Percentiles rank a stretch among this genome's conserved stretches.
Evolutionary conservation across 2,113 vertebrate species (phyloP).

Genomic region (Vanacampus margaritifer): DNA sequence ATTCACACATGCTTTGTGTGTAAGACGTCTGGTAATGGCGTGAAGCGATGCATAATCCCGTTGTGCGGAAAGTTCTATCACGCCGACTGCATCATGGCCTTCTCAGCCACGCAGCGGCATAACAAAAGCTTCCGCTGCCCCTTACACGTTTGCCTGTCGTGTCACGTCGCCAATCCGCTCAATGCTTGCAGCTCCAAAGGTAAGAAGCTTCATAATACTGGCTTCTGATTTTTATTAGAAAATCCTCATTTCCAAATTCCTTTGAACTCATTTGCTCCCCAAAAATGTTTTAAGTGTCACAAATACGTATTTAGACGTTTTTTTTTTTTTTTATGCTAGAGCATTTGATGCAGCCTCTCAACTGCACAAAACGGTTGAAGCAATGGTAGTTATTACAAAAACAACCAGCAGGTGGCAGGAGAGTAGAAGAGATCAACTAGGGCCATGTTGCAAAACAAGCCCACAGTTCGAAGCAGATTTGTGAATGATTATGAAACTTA

Average conservation of each 20-base stretch:
- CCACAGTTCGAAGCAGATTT: too few species aligned
- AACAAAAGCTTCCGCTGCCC: constrained; percentile 93
- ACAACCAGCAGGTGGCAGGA: too few species aligned
- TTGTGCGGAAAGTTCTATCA: constrained; percentile 98
- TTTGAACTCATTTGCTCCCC: too few species aligned
- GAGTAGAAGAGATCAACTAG: too few species aligned
- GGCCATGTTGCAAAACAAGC: too few species aligned
- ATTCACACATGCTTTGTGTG: constrained; percentile 93
- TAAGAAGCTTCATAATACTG: constrained; percentile 44
- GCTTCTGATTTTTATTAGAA: not conserved
- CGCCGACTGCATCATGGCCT: constrained; percentile 81
- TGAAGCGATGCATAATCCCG: constrained; percentile 91
- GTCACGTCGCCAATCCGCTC: constrained; percentile 86
- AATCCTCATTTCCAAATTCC: not conserved
- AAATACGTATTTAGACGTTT: too few species aligned
- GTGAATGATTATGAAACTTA: too few species aligned
- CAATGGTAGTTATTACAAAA: too few species aligned
- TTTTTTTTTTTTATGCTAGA: too few species aligned
- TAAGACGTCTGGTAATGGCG: constrained; percentile 82
- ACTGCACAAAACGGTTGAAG: too few species aligned
- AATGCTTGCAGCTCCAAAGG: constrained; percentile 90
- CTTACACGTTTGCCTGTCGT: constrained; percentile 93
- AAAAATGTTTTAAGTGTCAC: too few species aligned
- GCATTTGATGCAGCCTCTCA: too few species aligned
- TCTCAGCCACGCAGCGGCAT: constrained; percentile 80